Evolutionary conservation across 2,113 vertebrate species (phyloP).

Genomic region (Tricholaema leucomelas): DNA sequence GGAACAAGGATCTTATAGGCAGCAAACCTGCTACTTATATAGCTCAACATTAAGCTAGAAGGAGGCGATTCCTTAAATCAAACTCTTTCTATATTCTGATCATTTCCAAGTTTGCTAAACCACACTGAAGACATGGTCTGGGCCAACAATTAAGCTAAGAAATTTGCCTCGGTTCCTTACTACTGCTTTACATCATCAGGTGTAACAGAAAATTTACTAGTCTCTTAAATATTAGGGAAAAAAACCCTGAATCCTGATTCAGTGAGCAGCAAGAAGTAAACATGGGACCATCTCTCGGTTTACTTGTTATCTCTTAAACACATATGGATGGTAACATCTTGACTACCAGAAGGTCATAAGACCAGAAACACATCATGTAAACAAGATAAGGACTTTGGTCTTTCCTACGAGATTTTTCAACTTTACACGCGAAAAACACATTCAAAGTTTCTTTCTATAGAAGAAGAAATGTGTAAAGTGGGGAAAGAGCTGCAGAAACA

Average conservation of each 20-base stretch:
- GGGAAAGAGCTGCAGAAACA: not conserved
- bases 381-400: not conserved
- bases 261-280: not conserved
- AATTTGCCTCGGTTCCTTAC: not conserved
- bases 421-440: not conserved
- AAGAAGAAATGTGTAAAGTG: not conserved
- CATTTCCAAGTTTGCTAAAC: not conserved
- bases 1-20: not conserved
- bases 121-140: not conserved
- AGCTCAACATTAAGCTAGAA: not conserved
- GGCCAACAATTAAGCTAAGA: not conserved
- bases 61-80: not conserved
- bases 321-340: not conserved
- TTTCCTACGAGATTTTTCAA: not conserved
- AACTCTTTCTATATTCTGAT: not conserved
- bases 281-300: not conserved
- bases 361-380: not conserved
- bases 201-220: not conserved
- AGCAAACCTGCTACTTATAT: not conserved
- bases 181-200: not conserved
- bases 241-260: not conserved
- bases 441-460: not conserved
- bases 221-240: not conserved
- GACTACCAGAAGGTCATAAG: not conserved
- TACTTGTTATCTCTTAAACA: slow-evolving; percentile 16